Percentiles rank a stretch among this genome's conserved stretches.
phyloP scores from a whole-genome alignment of 2,888 invertebrate genomes.

The Drosophila neonasuta region DNA sequence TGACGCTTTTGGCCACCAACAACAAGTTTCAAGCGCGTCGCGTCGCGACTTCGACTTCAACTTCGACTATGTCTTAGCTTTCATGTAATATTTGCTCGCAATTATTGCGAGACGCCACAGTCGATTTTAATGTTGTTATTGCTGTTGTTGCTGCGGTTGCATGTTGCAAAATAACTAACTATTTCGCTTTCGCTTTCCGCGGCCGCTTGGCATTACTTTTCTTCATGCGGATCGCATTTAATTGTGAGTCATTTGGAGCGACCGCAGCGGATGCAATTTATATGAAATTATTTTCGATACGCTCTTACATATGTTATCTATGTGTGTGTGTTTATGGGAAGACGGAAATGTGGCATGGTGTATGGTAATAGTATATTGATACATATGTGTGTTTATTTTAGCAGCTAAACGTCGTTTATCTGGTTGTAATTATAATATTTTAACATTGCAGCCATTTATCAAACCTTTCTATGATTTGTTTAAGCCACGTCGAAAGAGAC shows the following conservation, averaged over 20 bases:
- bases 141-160: constrained; percentile 65
- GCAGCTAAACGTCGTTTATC: too few species aligned
- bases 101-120: constrained; percentile 68
- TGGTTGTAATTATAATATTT: too few species aligned
- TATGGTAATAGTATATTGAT: too few species aligned
- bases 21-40: background rate
- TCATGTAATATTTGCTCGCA: constrained; percentile 74
- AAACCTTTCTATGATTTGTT: too few species aligned
- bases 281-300: constrained; percentile 23
- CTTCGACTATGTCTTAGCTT: constrained; percentile 28
- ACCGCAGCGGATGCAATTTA: constrained; percentile 51
- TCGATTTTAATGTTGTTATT: constrained; percentile 21
- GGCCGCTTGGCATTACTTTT: constrained; percentile 45
- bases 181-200: constrained; percentile 69
- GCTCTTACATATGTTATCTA: background rate
- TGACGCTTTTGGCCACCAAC: constrained; percentile 26
- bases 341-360: constrained; percentile 3
- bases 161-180: constrained; percentile 72
- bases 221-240: constrained; percentile 57
- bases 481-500: too few species aligned
- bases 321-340: background rate
- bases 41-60: background rate
- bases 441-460: too few species aligned
- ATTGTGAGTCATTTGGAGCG: constrained; percentile 71
- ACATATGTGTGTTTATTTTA: too few species aligned